Conservation (phyloP, 1,140 invertebrate species). For the Bicyclus anynana region DNA sequence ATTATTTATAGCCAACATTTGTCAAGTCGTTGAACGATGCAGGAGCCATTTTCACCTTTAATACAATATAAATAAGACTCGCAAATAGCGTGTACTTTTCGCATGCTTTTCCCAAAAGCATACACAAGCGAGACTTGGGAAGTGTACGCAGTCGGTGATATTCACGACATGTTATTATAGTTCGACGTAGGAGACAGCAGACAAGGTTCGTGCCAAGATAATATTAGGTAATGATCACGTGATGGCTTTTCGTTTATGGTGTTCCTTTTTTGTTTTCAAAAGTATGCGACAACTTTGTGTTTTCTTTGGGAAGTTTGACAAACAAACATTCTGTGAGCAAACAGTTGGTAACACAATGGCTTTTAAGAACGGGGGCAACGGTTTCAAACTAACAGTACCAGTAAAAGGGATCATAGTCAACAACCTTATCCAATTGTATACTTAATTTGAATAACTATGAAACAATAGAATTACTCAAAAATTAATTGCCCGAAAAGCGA, state of each 20-base stretch:
- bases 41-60: slow-evolving; percentile 10
- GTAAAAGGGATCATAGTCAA: neutral
- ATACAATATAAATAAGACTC: neutral
- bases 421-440: neutral
- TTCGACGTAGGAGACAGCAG: slow-evolving; percentile 17
- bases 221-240: slow-evolving; percentile 35
- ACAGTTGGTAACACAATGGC: too few relatives aligned
- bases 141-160: slow-evolving; percentile 33
- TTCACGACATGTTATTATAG: slow-evolving; percentile 18
- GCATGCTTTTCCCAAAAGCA: slow-evolving; percentile 18
- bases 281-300: slow-evolving; percentile 12
- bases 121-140: slow-evolving; percentile 29
- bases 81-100: slow-evolving; percentile 23
- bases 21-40: slow-evolving; percentile 14
- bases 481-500: slow-evolving; percentile 65
- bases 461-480: slow-evolving; percentile 41
- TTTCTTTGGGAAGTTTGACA: neutral
- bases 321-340: neutral
- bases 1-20: slow-evolving; percentile 37
- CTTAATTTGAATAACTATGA: slow-evolving; percentile 16
- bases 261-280: slow-evolving; percentile 17
- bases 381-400: neutral
- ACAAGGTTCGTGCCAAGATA: slow-evolving; percentile 35
- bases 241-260: slow-evolving; percentile 22
- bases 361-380: neutral